Evolutionary conservation across 1,140 invertebrate genomes (phyloP), one percentile per base, ranked within the genome.

Genomic region (Ooceraea biroi): DNA sequence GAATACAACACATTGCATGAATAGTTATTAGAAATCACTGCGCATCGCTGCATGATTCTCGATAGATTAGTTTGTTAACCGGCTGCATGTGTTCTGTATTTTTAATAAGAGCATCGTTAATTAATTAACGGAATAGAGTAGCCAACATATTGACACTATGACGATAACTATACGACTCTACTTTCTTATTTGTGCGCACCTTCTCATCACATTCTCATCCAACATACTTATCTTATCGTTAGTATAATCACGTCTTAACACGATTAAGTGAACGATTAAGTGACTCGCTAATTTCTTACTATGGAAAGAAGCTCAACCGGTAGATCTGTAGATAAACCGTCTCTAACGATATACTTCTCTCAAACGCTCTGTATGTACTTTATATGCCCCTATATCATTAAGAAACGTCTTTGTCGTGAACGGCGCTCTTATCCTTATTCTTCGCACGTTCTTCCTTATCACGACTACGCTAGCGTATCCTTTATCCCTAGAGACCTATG

Each of bases 401-500:
- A 69, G 76, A 80, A 80, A 80, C 76, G 69, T 57, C 63, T 69
- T 78, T 22, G 63, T 61, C 5, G 63, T 48, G 17, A 69, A 69
- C 22, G 36, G 50, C 50, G 63, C 76, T 80, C 0, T 69, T 69
- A 69, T 27, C 46, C 12, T 19, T 58, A 36, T 36, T 36, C 36
- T 7, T 60, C 52, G 41, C 50, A 63, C 63, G 63, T 17, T 68
- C 60, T 41, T 44, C 8, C 22, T 57, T 78, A 78, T 69, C 50
- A 57, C 19, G 14, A 78, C 50, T 80, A 80, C 25, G 22, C 76
- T 80, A 80, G 76, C 65, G 22, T 74, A 55, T 74, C 69, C 19
- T 60, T 84, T 71, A 85, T 85, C 68, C 25, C 69, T 92, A 93
- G 74, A 90, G 86, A 92, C 57, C 83, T 85, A 91, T 27, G 22